Base-by-base conservation (phyloP, 2,888 invertebrate genomes). In the Drosophila aldrichi region DNA sequence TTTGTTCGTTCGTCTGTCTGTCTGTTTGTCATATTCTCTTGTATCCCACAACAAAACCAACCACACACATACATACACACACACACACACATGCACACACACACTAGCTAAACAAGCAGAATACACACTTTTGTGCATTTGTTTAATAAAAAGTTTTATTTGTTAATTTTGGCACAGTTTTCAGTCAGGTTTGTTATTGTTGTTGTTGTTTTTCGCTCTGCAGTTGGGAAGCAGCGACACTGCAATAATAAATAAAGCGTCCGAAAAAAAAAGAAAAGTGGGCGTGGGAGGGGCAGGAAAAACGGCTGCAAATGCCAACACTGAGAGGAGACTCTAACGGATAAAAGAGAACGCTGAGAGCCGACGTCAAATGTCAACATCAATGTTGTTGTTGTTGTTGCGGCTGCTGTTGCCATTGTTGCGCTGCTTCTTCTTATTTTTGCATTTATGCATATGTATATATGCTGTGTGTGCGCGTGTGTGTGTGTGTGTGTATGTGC, bases 301-400 rank as follows among this genome's bases (percentile, higher is more conserved):
- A 68, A 68, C 60, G 67, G 71, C 81, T 76, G 70, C 55, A 80
- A 79, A 77, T 68, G 70, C 56, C 76, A 69, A 49, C 64, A 62
- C 56, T 74, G 49, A 70, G 32, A 49, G 49, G 32, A 49, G 49
- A 34, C 49, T 49, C 69, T 70, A 70, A 51, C 56, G 65, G 62
- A 75, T 79, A 70, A 70, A 77, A 71, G 58, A 63, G 79, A 68
- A 67, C 56, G 70, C 36, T 66, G 54, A 57, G 71, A 61, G 61
- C 29, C 90, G 82, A 79, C 89, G 89, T 81, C 84, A 90, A 85
- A 90, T 85, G 90, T 85, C 85, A 85, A 88, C 90, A 89, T 88
- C 81, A 86, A 89, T 77, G 76, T 55, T 82, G 65, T 69, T 64
- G 43, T 57, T 59, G 34, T 38, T 76, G 46, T 63, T 59, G 20